Evolutionary conservation across 2,888 invertebrate genomes (phyloP).

Genomic region (Polydrusus pterygomalis): DNA sequence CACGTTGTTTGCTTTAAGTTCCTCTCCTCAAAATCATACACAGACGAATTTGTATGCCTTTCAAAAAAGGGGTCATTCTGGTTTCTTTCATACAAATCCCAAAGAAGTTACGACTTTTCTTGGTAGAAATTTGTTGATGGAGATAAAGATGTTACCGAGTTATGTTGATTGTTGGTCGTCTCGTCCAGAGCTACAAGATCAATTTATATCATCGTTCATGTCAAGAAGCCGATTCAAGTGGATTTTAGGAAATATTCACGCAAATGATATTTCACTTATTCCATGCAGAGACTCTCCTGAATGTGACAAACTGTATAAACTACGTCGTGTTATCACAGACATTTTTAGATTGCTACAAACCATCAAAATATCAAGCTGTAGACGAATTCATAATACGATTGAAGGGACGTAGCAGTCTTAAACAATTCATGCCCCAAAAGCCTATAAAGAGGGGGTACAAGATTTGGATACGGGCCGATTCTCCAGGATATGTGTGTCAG

Average conservation of each 20-base stretch:
- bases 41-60: background rate
- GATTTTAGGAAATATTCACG: slow-evolving; percentile 6
- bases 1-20: no score
- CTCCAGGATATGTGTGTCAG: slow-evolving; percentile 38
- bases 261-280: slow-evolving; percentile 7
- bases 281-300: slow-evolving; percentile 11
- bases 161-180: slow-evolving; percentile 31
- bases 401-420: slow-evolving; percentile 52
- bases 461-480: slow-evolving; percentile 40
- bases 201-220: slow-evolving; percentile 17
- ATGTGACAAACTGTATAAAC: slow-evolving; percentile 9
- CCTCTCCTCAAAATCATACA: no score
- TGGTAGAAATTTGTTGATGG: slow-evolving; percentile 30
- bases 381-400: slow-evolving; percentile 56
- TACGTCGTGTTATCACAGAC: slow-evolving; percentile 29
- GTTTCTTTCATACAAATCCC: background rate
- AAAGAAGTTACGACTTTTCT: slow-evolving; percentile 7
- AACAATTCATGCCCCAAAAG: slow-evolving; percentile 53
- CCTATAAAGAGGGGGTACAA: slow-evolving; percentile 54
- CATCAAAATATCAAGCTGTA: slow-evolving; percentile 37
- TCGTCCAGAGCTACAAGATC: slow-evolving; percentile 19
- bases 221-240: background rate
- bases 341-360: slow-evolving; percentile 38
- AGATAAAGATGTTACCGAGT: slow-evolving; percentile 30
- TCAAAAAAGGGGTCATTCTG: background rate